Evolutionary conservation across 2,888 invertebrate genomes (phyloP), one percentile per base, ranked within the genome.

Genomic region (Polymixis lichenea): DNA sequence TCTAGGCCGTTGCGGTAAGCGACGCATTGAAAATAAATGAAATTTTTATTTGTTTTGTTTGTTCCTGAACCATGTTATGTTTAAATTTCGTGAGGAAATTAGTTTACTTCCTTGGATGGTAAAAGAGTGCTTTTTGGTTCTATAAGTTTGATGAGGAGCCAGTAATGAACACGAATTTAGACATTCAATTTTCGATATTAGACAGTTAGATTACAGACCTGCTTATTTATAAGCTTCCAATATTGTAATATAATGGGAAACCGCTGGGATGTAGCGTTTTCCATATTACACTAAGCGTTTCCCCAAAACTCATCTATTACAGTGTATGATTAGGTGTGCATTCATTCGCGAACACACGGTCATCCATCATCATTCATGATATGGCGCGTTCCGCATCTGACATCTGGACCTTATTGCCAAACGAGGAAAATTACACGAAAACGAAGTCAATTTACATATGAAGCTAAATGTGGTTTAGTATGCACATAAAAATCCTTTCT

Each of bases 1-100:
- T 95, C 95, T 95, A 95, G 94, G 91, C 94, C 91, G 92, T 93
- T 96, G 96, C 92, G 96, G 96, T 96, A 93, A 95, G 94, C 95
- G 92, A 92, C 93, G 94, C 93, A 94, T 94, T 91, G 92, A 93
- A 94, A 93, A 95, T 95, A 95, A 95, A 95, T 95, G 94, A 94
- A 95, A 90, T 93, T 94, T 92, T 91, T 93, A 94, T 95, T 95
- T 95, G 94, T 94, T 95, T 95, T 95, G 87, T 93, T 93, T 92
- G 90, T 92, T 92, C 90, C 87, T 92, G 66, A 81, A 78, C 72
- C 56, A 78, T 65, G 90, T 90, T 78, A 72, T 90, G 86, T 91
- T 92, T 92, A 89, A 90, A 87, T 86, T 89, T 89, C 85, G 82
- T 89, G 80, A 83, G 87, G 85, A 87, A 88, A 90, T 89, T 88